phyloP scores from a whole-genome alignment of 2,888 invertebrate species.

The Zele albiditarsus region DNA sequence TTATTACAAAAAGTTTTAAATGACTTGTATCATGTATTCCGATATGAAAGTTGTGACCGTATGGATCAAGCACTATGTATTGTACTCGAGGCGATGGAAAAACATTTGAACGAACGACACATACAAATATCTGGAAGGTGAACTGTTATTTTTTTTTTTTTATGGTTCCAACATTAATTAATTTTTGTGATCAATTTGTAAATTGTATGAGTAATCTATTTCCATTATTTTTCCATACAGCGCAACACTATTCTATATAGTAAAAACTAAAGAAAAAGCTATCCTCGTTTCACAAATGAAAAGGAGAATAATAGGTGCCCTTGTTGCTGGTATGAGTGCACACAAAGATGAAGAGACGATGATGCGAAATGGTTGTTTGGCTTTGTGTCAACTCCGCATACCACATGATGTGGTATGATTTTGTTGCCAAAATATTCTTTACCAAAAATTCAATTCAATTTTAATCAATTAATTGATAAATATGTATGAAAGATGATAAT shows the following conservation, averaged over 20 bases:
- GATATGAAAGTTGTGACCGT: constrained; percentile 86
- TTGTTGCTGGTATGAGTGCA: constrained; percentile 91
- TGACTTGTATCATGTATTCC: constrained; percentile 90
- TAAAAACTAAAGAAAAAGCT: constrained; percentile 88
- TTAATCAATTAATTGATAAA: not conserved
- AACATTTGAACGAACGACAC: constrained; percentile 88
- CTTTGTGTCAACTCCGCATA: constrained; percentile 95
- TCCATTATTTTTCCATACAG: constrained; percentile 74
- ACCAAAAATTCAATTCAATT: constrained; percentile 7
- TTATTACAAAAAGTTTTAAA: constrained; percentile 90
- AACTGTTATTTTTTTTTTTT: constrained; percentile 44
- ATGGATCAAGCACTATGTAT: constrained; percentile 84
- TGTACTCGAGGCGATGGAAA: constrained; percentile 92
- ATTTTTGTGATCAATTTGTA: not conserved
- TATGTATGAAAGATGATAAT: constrained; percentile 1
- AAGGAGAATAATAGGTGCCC: constrained; percentile 85
- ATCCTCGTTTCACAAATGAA: constrained; percentile 84
- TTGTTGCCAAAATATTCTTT: constrained; percentile 1
- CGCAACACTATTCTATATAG: constrained; percentile 95
- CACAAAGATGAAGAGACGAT: constrained; percentile 91
- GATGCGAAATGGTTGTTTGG: constrained; percentile 97
- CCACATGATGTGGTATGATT: constrained; percentile 91
- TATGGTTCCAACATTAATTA: not conserved
- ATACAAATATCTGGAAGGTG: constrained; percentile 95
- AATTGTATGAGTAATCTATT: constrained; percentile 22